Conservation (phyloP, 1,140 invertebrate species). For the Drosophila pallidifrons region DNA sequence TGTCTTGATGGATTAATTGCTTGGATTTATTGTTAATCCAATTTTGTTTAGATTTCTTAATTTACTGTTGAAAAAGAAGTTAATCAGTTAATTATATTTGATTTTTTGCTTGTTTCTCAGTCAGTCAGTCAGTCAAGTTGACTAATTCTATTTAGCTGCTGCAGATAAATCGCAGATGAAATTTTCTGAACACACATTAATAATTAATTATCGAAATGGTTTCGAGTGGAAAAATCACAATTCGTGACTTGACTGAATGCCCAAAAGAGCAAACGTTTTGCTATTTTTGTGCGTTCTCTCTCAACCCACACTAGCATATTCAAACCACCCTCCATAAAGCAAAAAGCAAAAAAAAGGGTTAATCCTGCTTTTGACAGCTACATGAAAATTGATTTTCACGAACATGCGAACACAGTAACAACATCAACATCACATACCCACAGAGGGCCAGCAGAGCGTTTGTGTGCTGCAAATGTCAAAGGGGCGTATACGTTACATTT, state of each 20-base stretch:
- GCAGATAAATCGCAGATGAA: constrained; percentile 30
- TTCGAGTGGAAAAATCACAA: constrained; percentile 70
- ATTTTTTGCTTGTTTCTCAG: neutral
- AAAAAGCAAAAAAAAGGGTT: constrained; percentile 30
- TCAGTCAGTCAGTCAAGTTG: constrained; percentile 5
- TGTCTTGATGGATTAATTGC: constrained; percentile 54
- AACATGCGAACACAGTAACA: constrained; percentile 20
- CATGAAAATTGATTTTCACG: constrained; percentile 77
- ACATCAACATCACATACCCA: neutral
- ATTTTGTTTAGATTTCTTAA: constrained; percentile 33
- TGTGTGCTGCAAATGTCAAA: constrained; percentile 29
- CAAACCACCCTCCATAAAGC: neutral
- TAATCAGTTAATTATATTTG: constrained; percentile 21
- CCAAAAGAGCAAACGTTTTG: constrained; percentile 61
- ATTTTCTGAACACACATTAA: constrained; percentile 26
- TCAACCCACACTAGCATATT: neutral
- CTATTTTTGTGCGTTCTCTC: constrained; percentile 57
- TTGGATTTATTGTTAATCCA: constrained; percentile 49
- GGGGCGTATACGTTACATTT: constrained; percentile 69
- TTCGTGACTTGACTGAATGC: constrained; percentile 66
- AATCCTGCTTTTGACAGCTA: constrained; percentile 71
- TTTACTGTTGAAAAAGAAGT: constrained; percentile 6
- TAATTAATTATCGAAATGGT: constrained; percentile 69
- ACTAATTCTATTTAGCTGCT: constrained; percentile 13
- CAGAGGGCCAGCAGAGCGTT: neutral